These are phyloP conservation scores for Phenganax stokvisi DNA, from an alignment of 92 coral and sea anemone species.

Conservation along the genomic window DNA sequence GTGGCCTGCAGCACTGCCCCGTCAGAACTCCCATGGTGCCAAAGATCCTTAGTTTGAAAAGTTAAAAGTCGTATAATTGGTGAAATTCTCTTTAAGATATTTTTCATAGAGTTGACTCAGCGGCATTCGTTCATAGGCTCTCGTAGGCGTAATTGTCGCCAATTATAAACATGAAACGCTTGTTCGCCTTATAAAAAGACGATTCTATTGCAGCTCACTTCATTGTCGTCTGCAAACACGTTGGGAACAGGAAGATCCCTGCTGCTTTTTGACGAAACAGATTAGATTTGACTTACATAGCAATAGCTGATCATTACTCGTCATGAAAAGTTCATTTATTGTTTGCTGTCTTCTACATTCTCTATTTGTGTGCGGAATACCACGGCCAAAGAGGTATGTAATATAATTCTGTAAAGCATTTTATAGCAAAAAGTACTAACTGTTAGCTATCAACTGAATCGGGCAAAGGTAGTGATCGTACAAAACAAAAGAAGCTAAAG, in stretches of 20 bases:
- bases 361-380: neutral
- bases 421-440: neutral
- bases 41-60: no score
- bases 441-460: neutral
- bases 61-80: no score
- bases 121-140: no score
- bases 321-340: neutral
- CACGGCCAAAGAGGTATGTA: constrained; percentile 2
- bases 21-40: no score
- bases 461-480: neutral
- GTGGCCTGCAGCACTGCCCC: no score
- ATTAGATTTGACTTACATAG: neutral
- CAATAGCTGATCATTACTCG: neutral
- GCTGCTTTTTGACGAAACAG: neutral
- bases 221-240: neutral
- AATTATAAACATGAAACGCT: no score
- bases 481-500: neutral
- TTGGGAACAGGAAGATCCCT: neutral
- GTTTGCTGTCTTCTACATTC: neutral
- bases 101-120: no score
- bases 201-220: constrained; percentile 4
- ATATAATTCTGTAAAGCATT: neutral
- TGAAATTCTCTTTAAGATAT: no score
- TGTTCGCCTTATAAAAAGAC: neutral
- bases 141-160: no score